Percentiles rank a stretch among this genome's conserved stretches.
phyloP scores from a whole-genome alignment of 1,140 invertebrate genomes.

The Arion vulgaris region DNA sequence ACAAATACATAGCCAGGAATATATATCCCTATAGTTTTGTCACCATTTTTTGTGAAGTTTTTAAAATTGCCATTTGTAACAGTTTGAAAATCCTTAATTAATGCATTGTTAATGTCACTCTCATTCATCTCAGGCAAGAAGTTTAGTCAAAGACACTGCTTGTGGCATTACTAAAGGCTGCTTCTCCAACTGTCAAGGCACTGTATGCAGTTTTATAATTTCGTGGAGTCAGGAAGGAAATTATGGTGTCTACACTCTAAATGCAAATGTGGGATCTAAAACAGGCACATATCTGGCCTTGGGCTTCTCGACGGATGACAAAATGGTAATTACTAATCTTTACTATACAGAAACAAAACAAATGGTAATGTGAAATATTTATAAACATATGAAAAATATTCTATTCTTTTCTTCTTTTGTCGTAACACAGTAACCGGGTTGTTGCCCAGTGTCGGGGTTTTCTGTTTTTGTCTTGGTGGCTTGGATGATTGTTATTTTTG shows the following conservation, averaged over 20 bases:
- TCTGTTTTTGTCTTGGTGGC: no score
- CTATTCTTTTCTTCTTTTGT: no score
- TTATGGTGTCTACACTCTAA: constrained; percentile 1
- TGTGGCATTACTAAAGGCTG: constrained; percentile 24
- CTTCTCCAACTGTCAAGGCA: not conserved
- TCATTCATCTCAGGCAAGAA: not conserved
- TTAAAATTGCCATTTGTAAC: not conserved
- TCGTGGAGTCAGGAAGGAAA: not conserved
- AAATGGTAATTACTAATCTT: not conserved
- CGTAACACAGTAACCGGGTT: no score
- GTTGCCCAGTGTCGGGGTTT: no score
- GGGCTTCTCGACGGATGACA: constrained; percentile 4
- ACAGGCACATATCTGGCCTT: not conserved
- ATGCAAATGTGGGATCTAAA: not conserved
- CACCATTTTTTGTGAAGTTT: no score
- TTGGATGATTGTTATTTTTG: no score
- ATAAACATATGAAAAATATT: no score
- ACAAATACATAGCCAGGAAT: no score
- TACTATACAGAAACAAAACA: no score
- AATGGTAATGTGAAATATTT: no score
- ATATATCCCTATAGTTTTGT: no score
- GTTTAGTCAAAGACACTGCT: not conserved
- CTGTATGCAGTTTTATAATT: not conserved
- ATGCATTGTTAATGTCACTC: not conserved
- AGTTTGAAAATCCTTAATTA: not conserved